Base-by-base conservation (phyloP, 2,113 vertebrate species). In the Erythrolamprus reginae region DNA sequence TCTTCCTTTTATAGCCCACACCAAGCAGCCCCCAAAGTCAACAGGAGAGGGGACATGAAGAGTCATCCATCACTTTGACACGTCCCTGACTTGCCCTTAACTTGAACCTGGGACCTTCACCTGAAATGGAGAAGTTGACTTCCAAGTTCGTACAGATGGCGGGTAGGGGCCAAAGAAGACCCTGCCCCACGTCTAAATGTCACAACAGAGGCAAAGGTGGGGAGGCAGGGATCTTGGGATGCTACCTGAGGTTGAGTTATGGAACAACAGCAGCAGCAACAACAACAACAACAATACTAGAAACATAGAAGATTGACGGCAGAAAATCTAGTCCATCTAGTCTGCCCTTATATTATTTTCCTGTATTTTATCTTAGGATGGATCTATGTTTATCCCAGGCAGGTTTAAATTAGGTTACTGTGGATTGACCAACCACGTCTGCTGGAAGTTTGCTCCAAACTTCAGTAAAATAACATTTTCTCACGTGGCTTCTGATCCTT, bases 41-140 rank as follows among this genome's bases (percentile, higher is more conserved):
- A 95, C 95, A 97, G 97, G 97, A 96, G 96, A 97, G 96, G 93
- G 95, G 96, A 97, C 97, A 97, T 96, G 95, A 96, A 91, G 95
- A 97, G 96, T 93, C 96, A 97, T 97, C 96, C 95, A 96, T 97
- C 97, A 97, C 97, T 96, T 89, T 97, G 96, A 97, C 96, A 98
- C 96, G 95, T 97, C 96, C 97, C 95, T 88, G 95, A 96, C 94
- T 93, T 96, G 96, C 95, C 97, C 97, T 96, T 94, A 95, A 95
- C 96, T 95, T 96, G 97, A 97, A 97, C 97, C 94, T 96, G 96
- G 95, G 94, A 97, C 97, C 97, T 93, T 95, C 94, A 95, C 96
- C 90, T 95, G 95, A 94, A 96, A 96, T 94, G 93, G 95, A 96
- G 96, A 96, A 97, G 90, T 6, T 17, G 95, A 95, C 92, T 97